phyloP scores from a whole-genome alignment of 2,888 invertebrate genomes.

The Lepidochrysops patricia region DNA sequence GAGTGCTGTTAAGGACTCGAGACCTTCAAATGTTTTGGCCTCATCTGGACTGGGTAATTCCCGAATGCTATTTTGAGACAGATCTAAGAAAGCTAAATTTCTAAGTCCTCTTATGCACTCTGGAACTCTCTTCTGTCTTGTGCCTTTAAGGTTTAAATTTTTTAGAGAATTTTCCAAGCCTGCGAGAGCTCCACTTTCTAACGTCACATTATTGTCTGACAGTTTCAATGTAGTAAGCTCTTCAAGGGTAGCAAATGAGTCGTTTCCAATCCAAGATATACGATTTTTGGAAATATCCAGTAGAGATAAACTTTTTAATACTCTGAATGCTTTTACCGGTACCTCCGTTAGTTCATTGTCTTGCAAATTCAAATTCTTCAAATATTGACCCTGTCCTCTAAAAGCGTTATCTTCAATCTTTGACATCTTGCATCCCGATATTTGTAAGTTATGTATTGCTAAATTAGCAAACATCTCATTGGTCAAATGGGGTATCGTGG shows the following conservation, averaged over 20 bases:
- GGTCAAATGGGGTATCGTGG: slow-evolving; percentile 80
- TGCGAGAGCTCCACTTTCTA: slow-evolving; percentile 80
- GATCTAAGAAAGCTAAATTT: slow-evolving; percentile 89
- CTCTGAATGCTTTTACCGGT: slow-evolving; percentile 81
- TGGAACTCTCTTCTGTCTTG: slow-evolving; percentile 85
- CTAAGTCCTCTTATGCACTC: slow-evolving; percentile 84
- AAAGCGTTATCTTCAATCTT: slow-evolving; percentile 83
- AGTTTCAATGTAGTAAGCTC: slow-evolving; percentile 87
- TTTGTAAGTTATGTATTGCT: slow-evolving; percentile 86
- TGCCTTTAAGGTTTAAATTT: slow-evolving; percentile 92
- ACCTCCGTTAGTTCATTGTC: slow-evolving; percentile 87
- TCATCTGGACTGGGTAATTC: slow-evolving; percentile 84
- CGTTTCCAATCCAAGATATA: slow-evolving; percentile 81
- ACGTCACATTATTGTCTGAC: slow-evolving; percentile 89
- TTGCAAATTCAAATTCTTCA: slow-evolving; percentile 89
- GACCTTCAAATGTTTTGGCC: slow-evolving; percentile 80
- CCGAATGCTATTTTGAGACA: slow-evolving; percentile 90
- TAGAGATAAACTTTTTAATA: slow-evolving; percentile 81
- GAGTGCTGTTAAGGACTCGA: slow-evolving; percentile 88
- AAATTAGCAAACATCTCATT: slow-evolving; percentile 81
- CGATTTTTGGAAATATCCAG: slow-evolving; percentile 90
- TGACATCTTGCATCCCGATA: slow-evolving; percentile 86
- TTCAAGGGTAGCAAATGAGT: slow-evolving; percentile 81
- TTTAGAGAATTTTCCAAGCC: slow-evolving; percentile 88
- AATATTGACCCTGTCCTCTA: slow-evolving; percentile 84